These are phyloP conservation scores for Diachasma alloeum DNA, from an alignment of 1,140 invertebrate genomes.

Conservation along the genomic window DNA sequence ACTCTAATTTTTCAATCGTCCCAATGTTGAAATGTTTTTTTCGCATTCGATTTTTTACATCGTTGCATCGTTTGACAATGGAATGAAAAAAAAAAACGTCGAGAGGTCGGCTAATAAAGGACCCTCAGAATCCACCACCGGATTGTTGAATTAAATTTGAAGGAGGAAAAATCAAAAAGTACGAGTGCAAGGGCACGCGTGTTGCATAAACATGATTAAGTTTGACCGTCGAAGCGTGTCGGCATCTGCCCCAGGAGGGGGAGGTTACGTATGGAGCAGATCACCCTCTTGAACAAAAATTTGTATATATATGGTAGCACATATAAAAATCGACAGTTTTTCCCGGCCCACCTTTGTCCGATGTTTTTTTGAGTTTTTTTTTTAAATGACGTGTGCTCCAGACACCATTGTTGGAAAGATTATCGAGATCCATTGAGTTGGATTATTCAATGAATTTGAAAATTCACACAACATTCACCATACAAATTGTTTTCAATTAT, in stretches of 20 bases:
- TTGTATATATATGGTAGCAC: not conserved
- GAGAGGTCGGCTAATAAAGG: slow-evolving; percentile 2
- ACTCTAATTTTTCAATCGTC: too few species aligned
- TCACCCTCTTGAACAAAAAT: not conserved
- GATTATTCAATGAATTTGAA: not conserved
- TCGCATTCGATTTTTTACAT: too few species aligned
- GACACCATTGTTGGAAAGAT: not conserved
- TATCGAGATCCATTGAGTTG: not conserved
- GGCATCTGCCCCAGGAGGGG: slow-evolving; percentile 29
- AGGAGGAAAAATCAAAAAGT: slow-evolving; percentile 8
- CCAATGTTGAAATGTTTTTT: too few species aligned
- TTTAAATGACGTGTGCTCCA: not conserved
- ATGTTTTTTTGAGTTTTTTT: not conserved
- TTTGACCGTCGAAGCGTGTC: slow-evolving; percentile 38
- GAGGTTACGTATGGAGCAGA: not conserved
- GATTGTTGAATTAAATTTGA: not conserved
- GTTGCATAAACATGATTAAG: slow-evolving; percentile 46
- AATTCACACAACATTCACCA: not conserved
- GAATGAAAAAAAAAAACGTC: not conserved
- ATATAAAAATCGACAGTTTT: slow-evolving; percentile 6
- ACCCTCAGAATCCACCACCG: slow-evolving; percentile 6
- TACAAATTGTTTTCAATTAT: not conserved
- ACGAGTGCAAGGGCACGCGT: slow-evolving; percentile 27
- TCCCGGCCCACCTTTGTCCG: not conserved
- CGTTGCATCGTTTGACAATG: too few species aligned